Evolutionary conservation across 2,797 vertebrate genomes (phyloP).

Genomic region (Dipus sagitta): DNA sequence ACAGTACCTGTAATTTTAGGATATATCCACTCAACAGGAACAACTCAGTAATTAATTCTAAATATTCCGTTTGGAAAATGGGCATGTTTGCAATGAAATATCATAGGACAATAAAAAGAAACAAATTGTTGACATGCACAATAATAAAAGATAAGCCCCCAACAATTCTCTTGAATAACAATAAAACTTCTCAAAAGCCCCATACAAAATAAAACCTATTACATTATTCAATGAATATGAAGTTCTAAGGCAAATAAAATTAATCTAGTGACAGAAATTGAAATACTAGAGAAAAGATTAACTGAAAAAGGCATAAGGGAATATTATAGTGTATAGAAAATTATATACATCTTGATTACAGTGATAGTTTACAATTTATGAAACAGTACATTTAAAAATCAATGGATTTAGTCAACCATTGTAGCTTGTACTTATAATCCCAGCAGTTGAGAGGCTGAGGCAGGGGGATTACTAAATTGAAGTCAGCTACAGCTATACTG

Average conservation of each 20-base stretch:
- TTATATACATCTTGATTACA: background rate
- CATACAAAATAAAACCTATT: background rate
- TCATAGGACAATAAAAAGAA: background rate
- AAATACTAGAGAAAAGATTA: background rate
- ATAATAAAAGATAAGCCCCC: background rate
- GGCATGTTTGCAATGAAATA: background rate
- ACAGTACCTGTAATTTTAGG: background rate
- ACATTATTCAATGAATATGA: background rate
- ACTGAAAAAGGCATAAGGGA: background rate
- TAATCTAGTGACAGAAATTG: constrained; percentile 11
- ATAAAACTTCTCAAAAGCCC: background rate
- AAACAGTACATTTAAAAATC: constrained; percentile 8
- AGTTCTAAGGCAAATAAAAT: background rate
- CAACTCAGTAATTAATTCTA: constrained; percentile 30
- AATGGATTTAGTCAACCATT: background rate
- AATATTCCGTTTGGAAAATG: background rate
- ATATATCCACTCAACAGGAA: background rate
- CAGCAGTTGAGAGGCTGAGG: no score
- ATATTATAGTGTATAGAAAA: background rate
- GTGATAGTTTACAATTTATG: constrained; percentile 2
- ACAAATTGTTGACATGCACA: background rate
- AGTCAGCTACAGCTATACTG: no score
- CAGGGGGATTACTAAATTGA: no score
- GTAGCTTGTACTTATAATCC: no score
- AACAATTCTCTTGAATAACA: background rate